Evolutionary conservation across 1,140 invertebrate species (phyloP).

Genomic region (Drosophila obscura): DNA sequence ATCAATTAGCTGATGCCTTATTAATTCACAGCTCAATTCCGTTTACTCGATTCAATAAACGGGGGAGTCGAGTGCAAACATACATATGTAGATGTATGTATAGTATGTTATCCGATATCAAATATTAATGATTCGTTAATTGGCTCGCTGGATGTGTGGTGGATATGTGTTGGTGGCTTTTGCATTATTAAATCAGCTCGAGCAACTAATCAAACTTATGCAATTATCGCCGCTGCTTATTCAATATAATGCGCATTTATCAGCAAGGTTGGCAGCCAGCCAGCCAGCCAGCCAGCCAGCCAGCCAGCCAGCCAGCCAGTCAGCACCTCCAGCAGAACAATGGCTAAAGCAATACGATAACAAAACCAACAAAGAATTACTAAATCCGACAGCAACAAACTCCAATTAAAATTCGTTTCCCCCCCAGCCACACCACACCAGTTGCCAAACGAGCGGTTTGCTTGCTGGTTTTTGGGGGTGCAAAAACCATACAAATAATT

Average conservation of each 20-base stretch:
- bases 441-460: no score
- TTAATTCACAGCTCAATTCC: slow-evolving; percentile 27
- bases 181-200: slow-evolving; percentile 60
- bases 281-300: no score
- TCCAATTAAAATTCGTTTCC: slow-evolving; percentile 32
- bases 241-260: slow-evolving; percentile 59
- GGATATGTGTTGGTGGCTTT: slow-evolving; percentile 6
- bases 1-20: slow-evolving; percentile 25
- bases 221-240: slow-evolving; percentile 68
- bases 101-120: slow-evolving; percentile 13
- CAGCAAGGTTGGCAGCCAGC: neutral
- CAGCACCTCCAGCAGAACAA: neutral
- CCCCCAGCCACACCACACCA: neutral
- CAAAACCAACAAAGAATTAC: neutral
- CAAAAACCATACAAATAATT: no score
- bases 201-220: slow-evolving; percentile 73
- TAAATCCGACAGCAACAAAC: slow-evolving; percentile 2
- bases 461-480: no score
- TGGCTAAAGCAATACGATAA: slow-evolving; percentile 1
- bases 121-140: slow-evolving; percentile 41
- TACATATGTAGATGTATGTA: no score
- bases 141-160: slow-evolving; percentile 10
- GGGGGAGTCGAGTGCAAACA: neutral
- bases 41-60: neutral
- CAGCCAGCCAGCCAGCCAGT: no score